Evolutionary conservation across 2,888 invertebrate species (phyloP).

Genomic region (Phortica okadai): DNA sequence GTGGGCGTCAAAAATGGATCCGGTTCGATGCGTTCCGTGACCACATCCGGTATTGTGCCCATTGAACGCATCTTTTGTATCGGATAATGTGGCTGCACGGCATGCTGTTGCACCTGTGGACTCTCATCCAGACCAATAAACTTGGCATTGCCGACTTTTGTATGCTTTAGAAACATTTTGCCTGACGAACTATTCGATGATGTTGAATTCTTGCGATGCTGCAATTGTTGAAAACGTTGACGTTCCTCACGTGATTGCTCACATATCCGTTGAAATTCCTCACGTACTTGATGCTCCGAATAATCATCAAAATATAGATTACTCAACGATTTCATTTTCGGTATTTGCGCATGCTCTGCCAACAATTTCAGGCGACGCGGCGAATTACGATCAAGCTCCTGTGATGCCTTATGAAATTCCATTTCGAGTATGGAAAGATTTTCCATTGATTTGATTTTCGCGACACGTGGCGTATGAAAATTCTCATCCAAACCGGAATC

Average conservation of each 20-base stretch:
- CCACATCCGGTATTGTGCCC: conserved; percentile 75
- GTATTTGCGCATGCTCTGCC: conserved; percentile 66
- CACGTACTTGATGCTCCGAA: conserved; percentile 66
- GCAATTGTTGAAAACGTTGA: conserved; percentile 57
- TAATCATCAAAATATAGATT: conserved; percentile 74
- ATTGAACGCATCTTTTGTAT: conserved; percentile 76
- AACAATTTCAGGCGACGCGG: conserved; percentile 71
- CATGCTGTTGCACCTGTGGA: conserved; percentile 20
- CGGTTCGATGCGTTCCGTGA: conserved; percentile 72
- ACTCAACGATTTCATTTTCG: conserved; percentile 75
- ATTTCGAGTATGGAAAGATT: conserved; percentile 75
- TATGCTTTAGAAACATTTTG: conserved; percentile 69
- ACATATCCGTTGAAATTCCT: conserved; percentile 71
- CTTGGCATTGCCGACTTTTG: conserved; percentile 76
- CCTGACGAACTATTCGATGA: conserved; percentile 64
- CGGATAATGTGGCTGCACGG: conserved; percentile 62
- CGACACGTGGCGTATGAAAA: conserved; percentile 74
- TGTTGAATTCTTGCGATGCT: conserved; percentile 66
- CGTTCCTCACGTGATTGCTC: conserved; percentile 68
- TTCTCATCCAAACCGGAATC: conserved; percentile 76
- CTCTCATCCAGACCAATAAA: conserved; percentile 73
- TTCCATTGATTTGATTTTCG: conserved; percentile 76
- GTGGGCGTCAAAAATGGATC: conserved; percentile 76
- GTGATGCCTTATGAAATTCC: conserved; percentile 75
- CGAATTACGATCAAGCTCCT: conserved; percentile 74